Evolutionary conservation across 1,140 invertebrate genomes (phyloP), one percentile per base, ranked within the genome.

Genomic region (Berghia stephanieae): DNA sequence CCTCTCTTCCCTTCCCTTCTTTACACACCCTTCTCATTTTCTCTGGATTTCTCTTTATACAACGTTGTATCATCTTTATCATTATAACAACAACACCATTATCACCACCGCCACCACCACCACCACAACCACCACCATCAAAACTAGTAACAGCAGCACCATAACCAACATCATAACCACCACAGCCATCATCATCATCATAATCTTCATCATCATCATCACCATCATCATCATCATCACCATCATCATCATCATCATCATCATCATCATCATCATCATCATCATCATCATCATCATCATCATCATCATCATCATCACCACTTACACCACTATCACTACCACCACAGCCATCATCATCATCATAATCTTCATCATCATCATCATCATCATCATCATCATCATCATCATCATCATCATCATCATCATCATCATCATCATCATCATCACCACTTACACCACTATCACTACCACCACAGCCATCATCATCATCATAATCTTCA

Each of bases 1-100:
- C 95, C 89, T 95, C 96, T 86, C 96, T 95, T 87, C 46, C 49
- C n/a, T 42, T 34, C 66, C 21, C 49, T 68, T 66, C 49, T 68
- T 18, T 18, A 13, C 2, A n/a, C 36, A 6, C 34, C 52, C 68
- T 6, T 42, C 42, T 13, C 5, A n/a, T n/a, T 49, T 66, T 16
- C 27, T 27, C 21, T 76, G 27, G 6, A 36, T n/a, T 68, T 63
- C 68, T 63, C 66, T 60, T 44, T 63, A 49, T 43, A 18, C 36
- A n/a, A n/a, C n/a, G n/a, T n/a, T n/a, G n/a, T n/a, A n/a, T n/a
- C n/a, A n/a, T n/a, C n/a, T n/a, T n/a, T n/a, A n/a, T n/a, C n/a
- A n/a, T n/a, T n/a, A n/a, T n/a, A n/a, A n/a, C n/a, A n/a, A n/a
- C n/a, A n/a, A n/a, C 13, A 27, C 46, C 38, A 75, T 27, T 6